These are phyloP conservation scores for Meloe dianella DNA, from an alignment of 2,888 invertebrate species.

Conservation along the genomic window DNA sequence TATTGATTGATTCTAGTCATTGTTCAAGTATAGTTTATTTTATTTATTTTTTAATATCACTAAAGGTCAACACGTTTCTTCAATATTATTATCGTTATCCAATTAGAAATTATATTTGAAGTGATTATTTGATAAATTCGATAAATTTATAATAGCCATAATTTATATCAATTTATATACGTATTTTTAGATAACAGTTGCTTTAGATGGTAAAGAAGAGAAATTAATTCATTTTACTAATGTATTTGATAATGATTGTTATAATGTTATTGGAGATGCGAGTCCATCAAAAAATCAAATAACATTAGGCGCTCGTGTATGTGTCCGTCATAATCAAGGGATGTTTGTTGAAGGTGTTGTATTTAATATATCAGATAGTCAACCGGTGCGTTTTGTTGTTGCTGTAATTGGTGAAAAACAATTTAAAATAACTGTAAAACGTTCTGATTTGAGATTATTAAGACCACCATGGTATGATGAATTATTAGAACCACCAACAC, in stretches of 20 bases:
- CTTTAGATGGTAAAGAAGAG: constrained; percentile 79
- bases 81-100: not conserved
- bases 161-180: constrained; percentile 4
- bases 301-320: constrained; percentile 79
- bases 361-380: constrained; percentile 66
- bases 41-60: not conserved
- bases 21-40: not conserved
- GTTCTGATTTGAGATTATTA: constrained; percentile 88
- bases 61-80: not conserved
- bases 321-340: constrained; percentile 73
- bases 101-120: not conserved
- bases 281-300: constrained; percentile 87
- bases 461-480: constrained; percentile 98
- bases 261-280: constrained; percentile 91
- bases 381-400: constrained; percentile 74
- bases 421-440: constrained; percentile 73
- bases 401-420: constrained; percentile 62
- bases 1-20: not conserved
- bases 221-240: constrained; percentile 75
- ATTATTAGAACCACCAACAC: constrained; percentile 58
- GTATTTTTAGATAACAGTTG: constrained; percentile 69
- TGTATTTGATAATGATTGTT: constrained; percentile 79
- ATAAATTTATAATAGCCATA: constrained; percentile 2
- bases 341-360: constrained; percentile 88
- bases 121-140: not conserved